Evolutionary conservation across 2,888 invertebrate genomes (phyloP), one percentile per base, ranked within the genome.

Genomic region (Helleia helle): DNA sequence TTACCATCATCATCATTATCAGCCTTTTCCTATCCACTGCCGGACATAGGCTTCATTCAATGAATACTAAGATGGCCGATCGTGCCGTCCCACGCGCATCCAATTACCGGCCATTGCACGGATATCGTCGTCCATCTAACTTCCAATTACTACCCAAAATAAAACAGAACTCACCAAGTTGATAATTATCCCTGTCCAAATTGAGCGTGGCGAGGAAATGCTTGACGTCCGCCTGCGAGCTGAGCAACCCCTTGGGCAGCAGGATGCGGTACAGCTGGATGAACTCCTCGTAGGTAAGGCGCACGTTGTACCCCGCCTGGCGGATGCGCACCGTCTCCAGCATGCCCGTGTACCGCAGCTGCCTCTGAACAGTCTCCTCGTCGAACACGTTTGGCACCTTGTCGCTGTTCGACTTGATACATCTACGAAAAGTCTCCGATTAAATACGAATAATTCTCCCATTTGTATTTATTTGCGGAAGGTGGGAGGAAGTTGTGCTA

Each of bases 341-440:
- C 97, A 97, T 98, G 46, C 98, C 98, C 0, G 97, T 97, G 74
- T 98, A 98, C 6, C 97, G 87, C 43, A 98, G 84, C 49, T 87
- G 87, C 38, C 96, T 87, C 59, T 96, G 92, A 5, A 97, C 96
- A 0, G 96, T 94, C 48, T 95, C 94, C 58, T 97, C 95, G 70
- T 97, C 96, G 74, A 97, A 97, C 52, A 91, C 91, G 67, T 96
- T 96, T 0, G 97, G 92, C 48, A 94, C 91, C 87, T 97, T 97
- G 52, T 95, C 93, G 44, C 93, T 91, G 73, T 98, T 98, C 40
- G 96, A 96, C 80, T 97, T 97, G 68, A 98, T 97, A 71, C 98
- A 98, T 46, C 98, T 86, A 66, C 3, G n/a, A n/a, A 29, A 27
- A 38, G n/a, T 12, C 6, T 9, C n/a, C 9, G 3, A 14, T 11